A percentile compares a stretch with the other conserved stretches of the same genome.
Evolutionary conservation across 2,888 invertebrate genomes (phyloP).

Genomic region (Micropterix aruncella): DNA sequence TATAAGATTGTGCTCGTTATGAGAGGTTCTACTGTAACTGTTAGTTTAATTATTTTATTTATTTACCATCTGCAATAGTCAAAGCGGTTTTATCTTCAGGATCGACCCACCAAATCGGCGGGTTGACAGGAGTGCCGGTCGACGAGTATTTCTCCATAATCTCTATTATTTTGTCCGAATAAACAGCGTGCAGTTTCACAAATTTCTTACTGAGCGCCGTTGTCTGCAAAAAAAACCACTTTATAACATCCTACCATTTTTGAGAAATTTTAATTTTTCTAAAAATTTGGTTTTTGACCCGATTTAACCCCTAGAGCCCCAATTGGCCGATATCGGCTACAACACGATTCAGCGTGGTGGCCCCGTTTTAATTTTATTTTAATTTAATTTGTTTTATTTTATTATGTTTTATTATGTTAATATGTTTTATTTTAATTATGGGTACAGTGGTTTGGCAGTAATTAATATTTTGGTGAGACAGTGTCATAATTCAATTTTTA

Average conservation of each 20-base stretch:
- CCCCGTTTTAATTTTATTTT: no score
- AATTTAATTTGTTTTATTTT: no score
- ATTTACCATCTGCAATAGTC: conserved; percentile 41
- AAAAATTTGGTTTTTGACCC: conserved; percentile 6
- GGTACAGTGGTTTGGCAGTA: no score
- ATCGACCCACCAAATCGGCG: conserved; percentile 77
- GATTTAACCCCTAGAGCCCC: conserved; percentile 9
- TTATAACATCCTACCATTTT: conserved; percentile 5
- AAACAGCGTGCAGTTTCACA: conserved; percentile 48
- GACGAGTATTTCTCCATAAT: conserved; percentile 44
- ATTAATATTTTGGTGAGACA: no score
- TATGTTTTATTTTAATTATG: no score
- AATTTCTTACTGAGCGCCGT: conserved; percentile 46
- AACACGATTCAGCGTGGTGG: no score
- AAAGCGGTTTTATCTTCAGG: conserved; percentile 49
- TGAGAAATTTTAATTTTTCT: no score
- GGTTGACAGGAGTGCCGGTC: conserved; percentile 57
- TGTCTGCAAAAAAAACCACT: conserved; percentile 28
- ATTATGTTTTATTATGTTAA: no score
- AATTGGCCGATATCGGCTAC: conserved; percentile 7
- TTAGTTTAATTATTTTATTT: no score
- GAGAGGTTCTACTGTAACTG: no score
- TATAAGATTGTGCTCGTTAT: no score
- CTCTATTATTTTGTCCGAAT: conserved; percentile 43
- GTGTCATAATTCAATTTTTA: no score